These are phyloP conservation scores for Zaprionus davidi DNA, from an alignment of 1,140 invertebrate genomes.

Conservation along the genomic window DNA sequence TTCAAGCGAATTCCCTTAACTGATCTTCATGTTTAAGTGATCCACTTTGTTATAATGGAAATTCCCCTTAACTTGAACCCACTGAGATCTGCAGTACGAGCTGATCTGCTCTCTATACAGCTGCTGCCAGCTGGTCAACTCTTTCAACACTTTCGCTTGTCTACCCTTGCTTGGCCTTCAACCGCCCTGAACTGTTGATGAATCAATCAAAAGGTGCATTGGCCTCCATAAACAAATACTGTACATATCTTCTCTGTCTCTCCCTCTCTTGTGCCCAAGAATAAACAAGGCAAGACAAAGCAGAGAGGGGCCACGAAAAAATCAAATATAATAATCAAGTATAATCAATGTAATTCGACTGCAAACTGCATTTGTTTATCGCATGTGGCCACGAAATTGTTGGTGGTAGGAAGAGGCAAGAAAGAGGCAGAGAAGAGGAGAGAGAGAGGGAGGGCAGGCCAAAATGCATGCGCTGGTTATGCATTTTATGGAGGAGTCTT, in stretches of 20 bases:
- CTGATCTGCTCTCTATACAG: slow-evolving; percentile 8
- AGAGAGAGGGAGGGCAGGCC: not conserved
- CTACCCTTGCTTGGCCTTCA: slow-evolving; percentile 17
- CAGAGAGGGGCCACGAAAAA: slow-evolving; percentile 29
- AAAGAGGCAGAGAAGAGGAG: not conserved
- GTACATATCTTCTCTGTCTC: not conserved
- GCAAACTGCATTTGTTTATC: slow-evolving; percentile 69
- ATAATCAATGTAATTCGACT: slow-evolving; percentile 69
- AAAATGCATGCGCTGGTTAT: slow-evolving; percentile 36
- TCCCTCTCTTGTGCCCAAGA: slow-evolving; percentile 38
- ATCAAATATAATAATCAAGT: slow-evolving; percentile 69
- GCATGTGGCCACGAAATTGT: slow-evolving; percentile 34
- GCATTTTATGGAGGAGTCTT: slow-evolving; percentile 52
- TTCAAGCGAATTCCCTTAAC: too few species aligned
- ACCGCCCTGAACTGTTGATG: slow-evolving; percentile 4
- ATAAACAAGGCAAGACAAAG: slow-evolving; percentile 58
- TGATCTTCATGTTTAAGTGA: not conserved
- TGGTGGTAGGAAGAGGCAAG: not conserved
- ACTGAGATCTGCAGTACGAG: not conserved
- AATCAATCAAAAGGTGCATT: slow-evolving; percentile 51
- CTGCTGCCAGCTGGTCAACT: slow-evolving; percentile 33
- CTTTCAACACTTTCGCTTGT: slow-evolving; percentile 44
- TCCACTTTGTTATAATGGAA: not conserved
- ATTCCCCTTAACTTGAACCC: not conserved
- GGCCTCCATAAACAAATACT: slow-evolving; percentile 53